Evolutionary conservation across 1,140 invertebrate species (phyloP), one percentile per base, ranked within the genome.

Genomic region (Drosophila baimaii): DNA sequence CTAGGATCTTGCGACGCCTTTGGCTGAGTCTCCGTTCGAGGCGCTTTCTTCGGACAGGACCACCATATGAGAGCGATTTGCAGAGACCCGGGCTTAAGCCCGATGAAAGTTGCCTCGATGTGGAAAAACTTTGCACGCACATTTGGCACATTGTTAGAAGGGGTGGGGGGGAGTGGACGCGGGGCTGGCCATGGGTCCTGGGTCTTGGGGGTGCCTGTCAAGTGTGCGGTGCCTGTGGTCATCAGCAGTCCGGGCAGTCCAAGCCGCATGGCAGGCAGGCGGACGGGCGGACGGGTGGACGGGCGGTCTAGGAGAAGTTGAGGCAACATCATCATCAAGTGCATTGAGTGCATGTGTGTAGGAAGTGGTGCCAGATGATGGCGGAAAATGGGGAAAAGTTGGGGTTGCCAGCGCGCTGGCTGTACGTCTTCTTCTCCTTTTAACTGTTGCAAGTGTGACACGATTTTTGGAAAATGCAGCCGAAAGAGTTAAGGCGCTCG

Each of bases 61-160:
- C 41, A 49, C 52, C 69, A 71, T 58, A 71, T 71, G 69, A 55
- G 66, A 70, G 65, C 65, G 69, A 41, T 47, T 69, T 57, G 17
- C 46, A 44, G 43, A 54, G 55, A 41, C n/a, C 31, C 23, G 35
- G 51, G 31, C 51, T 54, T 54, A 35, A 72, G 43, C 35, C 61
- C 47, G 73, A 55, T 57, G 70, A 76, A 76, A 76, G 59, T 76
- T 76, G 44, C 63, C 59, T 19, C 51, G 41, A 75, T 75, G 73
- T 66, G 51, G 39, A 74, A 75, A 69, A 77, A 77, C 74, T 77
- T 77, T 77, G 74, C 74, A 77, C 73, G 64, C 74, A 77, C 74
- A 54, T 75, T 74, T 71, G 73, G 64, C 74, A 77, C 74, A 69
- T 77, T 77, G 73, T 77, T 77, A 49, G 33, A 29, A 29, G 9